phyloP scores from a whole-genome alignment of 1,140 invertebrate species.

The Nephotettix cincticeps region DNA sequence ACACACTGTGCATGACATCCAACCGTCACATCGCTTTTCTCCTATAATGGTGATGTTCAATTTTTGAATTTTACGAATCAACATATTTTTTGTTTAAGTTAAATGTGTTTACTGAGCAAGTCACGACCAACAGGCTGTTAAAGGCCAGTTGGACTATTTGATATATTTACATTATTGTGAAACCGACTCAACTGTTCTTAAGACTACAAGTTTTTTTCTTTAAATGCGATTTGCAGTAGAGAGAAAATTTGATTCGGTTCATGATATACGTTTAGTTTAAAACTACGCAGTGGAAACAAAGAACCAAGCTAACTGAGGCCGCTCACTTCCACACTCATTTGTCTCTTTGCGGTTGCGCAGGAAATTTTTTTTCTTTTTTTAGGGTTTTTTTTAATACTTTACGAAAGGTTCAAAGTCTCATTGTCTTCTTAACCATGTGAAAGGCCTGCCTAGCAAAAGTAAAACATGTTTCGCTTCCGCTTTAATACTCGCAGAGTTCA shows the following conservation, averaged over 20 bases:
- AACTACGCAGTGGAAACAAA: neutral
- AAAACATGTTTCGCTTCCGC: neutral
- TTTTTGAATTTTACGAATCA: no score
- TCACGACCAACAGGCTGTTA: neutral
- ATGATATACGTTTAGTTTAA: neutral
- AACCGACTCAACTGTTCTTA: slow-evolving; percentile 7
- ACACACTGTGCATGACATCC: no score
- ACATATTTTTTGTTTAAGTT: no score
- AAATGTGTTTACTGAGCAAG: no score
- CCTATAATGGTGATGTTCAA: no score
- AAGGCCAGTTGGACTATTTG: neutral
- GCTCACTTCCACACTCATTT: neutral
- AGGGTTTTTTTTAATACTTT: slow-evolving; percentile 4
- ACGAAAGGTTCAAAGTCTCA: slow-evolving; percentile 1
- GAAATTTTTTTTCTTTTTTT: neutral
- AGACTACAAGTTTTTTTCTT: neutral
- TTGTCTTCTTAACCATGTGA: slow-evolving; percentile 12
- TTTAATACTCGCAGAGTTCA: slow-evolving; percentile 5
- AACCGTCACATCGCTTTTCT: no score
- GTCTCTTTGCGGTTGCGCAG: neutral
- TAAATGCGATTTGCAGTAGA: slow-evolving; percentile 12
- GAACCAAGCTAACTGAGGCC: neutral
- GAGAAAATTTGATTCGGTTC: neutral
- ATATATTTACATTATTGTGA: neutral
- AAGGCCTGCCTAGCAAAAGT: slow-evolving; percentile 13